phyloP scores from a whole-genome alignment of 2,113 vertebrate genomes.

The Holacanthus passer region DNA sequence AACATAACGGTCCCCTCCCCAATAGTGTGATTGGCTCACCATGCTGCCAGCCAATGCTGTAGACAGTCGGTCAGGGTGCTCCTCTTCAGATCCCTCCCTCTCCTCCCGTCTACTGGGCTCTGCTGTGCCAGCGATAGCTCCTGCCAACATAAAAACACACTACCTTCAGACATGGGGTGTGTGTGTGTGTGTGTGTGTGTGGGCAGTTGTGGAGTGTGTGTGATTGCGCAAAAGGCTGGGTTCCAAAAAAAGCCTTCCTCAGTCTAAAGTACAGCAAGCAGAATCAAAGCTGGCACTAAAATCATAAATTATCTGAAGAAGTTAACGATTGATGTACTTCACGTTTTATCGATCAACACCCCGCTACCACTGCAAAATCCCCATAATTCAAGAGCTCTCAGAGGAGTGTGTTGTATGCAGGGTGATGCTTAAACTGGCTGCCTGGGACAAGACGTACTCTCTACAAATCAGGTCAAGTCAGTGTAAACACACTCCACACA shows the following conservation, averaged over 20 bases:
- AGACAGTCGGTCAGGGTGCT: conserved; percentile 64
- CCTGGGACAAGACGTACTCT: conserved; percentile 1
- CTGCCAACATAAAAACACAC: conserved; percentile 70
- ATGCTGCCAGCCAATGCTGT: conserved; percentile 77
- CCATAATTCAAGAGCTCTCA: not conserved
- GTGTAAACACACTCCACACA: conserved; percentile 37
- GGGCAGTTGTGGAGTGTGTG: conserved; percentile 17
- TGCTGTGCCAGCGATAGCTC: conserved; percentile 69
- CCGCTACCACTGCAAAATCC: not conserved
- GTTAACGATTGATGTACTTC: not conserved
- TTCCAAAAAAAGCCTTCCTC: conserved; percentile 20
- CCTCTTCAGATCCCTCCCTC: conserved; percentile 74
- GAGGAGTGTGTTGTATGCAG: not conserved
- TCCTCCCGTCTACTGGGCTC: conserved; percentile 73
- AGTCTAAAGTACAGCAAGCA: conserved; percentile 43
- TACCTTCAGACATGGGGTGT: conserved; percentile 54
- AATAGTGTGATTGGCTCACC: conserved; percentile 73
- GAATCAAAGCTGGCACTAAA: conserved; percentile 23
- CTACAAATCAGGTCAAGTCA: conserved; percentile 48
- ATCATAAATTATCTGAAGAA: conserved; percentile 2
- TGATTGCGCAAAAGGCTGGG: conserved; percentile 41
- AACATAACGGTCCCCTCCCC: not conserved
- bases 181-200: conserved; percentile 19
- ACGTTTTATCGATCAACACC: not conserved
- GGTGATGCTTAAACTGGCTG: not conserved